A percentile compares a stretch with the other conserved stretches of the same genome.
Conservation (phyloP, 2,888 invertebrate genomes). For the Ormyrus nitidulus region DNA sequence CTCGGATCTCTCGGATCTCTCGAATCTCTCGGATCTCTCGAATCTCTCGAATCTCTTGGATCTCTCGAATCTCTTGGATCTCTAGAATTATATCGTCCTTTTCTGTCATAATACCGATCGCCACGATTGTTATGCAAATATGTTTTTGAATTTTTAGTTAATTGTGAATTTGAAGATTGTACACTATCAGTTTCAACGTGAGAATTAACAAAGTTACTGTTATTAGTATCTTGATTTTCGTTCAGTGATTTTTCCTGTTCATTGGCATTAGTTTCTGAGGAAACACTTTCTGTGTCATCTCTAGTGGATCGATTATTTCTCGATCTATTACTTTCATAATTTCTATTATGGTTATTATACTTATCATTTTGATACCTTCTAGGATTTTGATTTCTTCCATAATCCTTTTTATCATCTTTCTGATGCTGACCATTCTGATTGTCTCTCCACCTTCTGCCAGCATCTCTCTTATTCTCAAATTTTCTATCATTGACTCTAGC, state of each 20-base stretch:
- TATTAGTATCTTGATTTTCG: constrained; percentile 41
- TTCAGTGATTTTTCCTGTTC: constrained; percentile 40
- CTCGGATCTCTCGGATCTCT: too few species aligned
- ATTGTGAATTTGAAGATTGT: constrained; percentile 40
- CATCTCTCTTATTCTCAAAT: constrained; percentile 58
- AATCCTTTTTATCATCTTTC: constrained; percentile 56
- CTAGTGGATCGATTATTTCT: constrained; percentile 34
- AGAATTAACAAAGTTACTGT: constrained; percentile 46
- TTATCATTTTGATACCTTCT: constrained; percentile 64
- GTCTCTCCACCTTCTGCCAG: constrained; percentile 56
- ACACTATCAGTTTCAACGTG: constrained; percentile 40
- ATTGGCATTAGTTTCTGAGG: constrained; percentile 15
- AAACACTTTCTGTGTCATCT: constrained; percentile 39
- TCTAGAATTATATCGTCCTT: constrained; percentile 49
- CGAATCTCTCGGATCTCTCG: constrained; percentile 58
- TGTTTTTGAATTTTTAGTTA: constrained; percentile 52
- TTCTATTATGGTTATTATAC: constrained; percentile 58
- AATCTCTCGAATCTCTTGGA: constrained; percentile 34
- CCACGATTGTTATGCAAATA: constrained; percentile 53
- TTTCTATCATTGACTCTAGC: constrained; percentile 58
- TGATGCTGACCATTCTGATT: constrained; percentile 57
- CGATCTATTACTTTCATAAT: constrained; percentile 41
- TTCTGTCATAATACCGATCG: constrained; percentile 57
- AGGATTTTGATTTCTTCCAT: constrained; percentile 58
- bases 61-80: constrained; percentile 34